phyloP scores from a whole-genome alignment of 2,113 vertebrate species.

The Mirza zaza region DNA sequence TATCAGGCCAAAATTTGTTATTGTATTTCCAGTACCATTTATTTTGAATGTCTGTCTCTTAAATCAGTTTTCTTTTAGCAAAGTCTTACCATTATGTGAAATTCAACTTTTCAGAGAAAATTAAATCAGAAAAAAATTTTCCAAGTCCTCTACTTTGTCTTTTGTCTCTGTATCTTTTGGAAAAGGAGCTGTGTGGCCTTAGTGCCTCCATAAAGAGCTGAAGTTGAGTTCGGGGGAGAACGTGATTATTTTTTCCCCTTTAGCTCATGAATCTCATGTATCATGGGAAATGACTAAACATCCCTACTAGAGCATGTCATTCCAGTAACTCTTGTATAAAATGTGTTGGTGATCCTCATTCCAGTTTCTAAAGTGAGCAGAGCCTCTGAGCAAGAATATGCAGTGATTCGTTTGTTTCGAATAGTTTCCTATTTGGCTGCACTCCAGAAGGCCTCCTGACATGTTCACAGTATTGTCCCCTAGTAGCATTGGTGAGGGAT shows the following conservation, averaged over 20 bases:
- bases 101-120: conserved; percentile 51
- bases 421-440: background rate
- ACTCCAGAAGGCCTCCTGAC: background rate
- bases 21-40: conserved; percentile 52
- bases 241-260: background rate
- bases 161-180: background rate
- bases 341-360: background rate
- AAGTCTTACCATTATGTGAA: conserved; percentile 14
- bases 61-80: conserved; percentile 62
- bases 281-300: background rate
- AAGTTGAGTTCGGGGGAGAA: background rate
- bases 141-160: background rate
- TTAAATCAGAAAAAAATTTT: background rate
- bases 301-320: background rate
- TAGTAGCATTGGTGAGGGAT: background rate
- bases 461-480: background rate
- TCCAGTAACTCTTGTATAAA: conserved; percentile 3
- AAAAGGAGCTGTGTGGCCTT: background rate
- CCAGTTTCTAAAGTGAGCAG: background rate
- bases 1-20: conserved; percentile 61
- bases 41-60: conserved; percentile 56
- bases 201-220: background rate
- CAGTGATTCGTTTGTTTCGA: conserved; percentile 2
- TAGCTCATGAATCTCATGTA: background rate
- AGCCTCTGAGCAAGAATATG: background rate